Evolutionary conservation across 2,888 invertebrate species (phyloP), one percentile per base, ranked within the genome.

Genomic region (Drosophila niveifrons): DNA sequence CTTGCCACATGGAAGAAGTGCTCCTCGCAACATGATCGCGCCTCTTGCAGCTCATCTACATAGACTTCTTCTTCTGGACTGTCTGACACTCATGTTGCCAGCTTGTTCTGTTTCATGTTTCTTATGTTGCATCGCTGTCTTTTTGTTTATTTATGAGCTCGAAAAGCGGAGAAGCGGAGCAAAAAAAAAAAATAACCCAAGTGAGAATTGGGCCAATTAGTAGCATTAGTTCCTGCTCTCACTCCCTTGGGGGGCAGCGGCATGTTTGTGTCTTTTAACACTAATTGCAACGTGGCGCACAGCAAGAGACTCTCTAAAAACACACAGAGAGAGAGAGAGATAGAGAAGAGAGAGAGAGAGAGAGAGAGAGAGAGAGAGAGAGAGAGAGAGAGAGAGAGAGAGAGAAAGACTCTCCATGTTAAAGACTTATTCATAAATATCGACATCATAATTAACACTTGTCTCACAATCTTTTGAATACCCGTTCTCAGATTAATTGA

Each of bases 151-250:
- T 88, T 83, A 88, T 83, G 83, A 85, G 80, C 59, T 64, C 48
- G 0, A 29, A 48, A 48, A 48, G 11, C 31, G 6, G 34, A 51
- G 23, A 10, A 10, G 15, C 1, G 7, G 8, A 50, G 34, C n/a
- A n/a, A n/a, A n/a, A n/a, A n/a, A n/a, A n/a, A n/a, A 34, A 34
- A 50, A 13, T 29, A 46, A 66, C 28, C 75, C 52, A 88, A 88
- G 75, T 78, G 85, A 84, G 85, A 86, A 86, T 89, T 89, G 68
- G 89, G 84, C 82, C 88, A 86, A 89, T 86, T 87, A 89, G 82
- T 87, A 29, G 76, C 50, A 70, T 74, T 76, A 73, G 68, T 67
- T 72, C 67, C 47, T 47, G 64, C 13, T 28, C 43, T 15, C 17
- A 1, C 15, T 50, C 46, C 7, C 44, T 6, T 43, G 10, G 23